phyloP scores from a whole-genome alignment of 2,888 invertebrate species.

The Drosophila rellima region DNA sequence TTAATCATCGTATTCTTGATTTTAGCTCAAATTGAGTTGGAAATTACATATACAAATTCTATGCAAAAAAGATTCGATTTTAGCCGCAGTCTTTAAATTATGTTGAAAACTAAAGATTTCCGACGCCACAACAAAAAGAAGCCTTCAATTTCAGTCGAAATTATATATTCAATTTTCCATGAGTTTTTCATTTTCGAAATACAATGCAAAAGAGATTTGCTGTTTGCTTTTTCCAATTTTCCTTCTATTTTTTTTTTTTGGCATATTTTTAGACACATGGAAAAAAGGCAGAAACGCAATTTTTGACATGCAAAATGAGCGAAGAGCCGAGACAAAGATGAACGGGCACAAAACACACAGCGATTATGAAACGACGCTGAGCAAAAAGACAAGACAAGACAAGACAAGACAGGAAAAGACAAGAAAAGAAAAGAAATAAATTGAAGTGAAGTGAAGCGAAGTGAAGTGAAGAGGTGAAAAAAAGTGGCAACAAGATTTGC shows the following conservation, averaged over 20 bases:
- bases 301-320: slow-evolving; percentile 75
- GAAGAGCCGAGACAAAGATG: slow-evolving; percentile 43
- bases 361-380: slow-evolving; percentile 68
- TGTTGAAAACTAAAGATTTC: slow-evolving; percentile 1
- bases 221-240: slow-evolving; percentile 47
- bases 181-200: slow-evolving; percentile 17
- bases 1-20: too few relatives aligned
- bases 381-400: slow-evolving; percentile 8
- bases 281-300: slow-evolving; percentile 38
- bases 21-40: too few relatives aligned
- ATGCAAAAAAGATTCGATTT: background rate
- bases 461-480: slow-evolving; percentile 8
- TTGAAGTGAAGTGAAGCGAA: slow-evolving; percentile 11
- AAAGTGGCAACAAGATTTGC: slow-evolving; percentile 48
- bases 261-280: slow-evolving; percentile 71
- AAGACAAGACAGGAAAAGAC: too few relatives aligned
- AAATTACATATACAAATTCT: too few relatives aligned
- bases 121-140: background rate
- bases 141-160: slow-evolving; percentile 15
- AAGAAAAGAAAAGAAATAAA: slow-evolving; percentile 18
- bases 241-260: slow-evolving; percentile 16
- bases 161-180: slow-evolving; percentile 44
- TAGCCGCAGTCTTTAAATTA: background rate
- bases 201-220: slow-evolving; percentile 31
- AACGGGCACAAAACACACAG: slow-evolving; percentile 34